Conservation (phyloP, 2,113 vertebrate genomes). For the Ranitomeya variabilis region DNA sequence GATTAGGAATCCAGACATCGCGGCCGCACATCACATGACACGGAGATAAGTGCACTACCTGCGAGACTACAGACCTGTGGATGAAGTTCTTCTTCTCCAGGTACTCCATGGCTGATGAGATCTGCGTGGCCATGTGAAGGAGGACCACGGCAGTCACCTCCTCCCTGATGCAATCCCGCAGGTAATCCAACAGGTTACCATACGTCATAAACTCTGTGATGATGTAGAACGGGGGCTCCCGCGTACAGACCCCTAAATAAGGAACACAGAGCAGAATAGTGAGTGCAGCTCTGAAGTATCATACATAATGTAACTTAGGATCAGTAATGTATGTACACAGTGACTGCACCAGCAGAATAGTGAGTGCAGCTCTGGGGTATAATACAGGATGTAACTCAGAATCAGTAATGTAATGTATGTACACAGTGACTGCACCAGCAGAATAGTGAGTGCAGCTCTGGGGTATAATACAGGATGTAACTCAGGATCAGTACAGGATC, state of each 20-base stretch:
- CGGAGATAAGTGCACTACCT: too few relatives aligned
- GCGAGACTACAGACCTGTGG: constrained; percentile 80
- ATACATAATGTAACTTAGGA: neutral
- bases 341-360: neutral
- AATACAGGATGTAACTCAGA: neutral
- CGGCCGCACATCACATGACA: too few relatives aligned
- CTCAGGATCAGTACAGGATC: neutral
- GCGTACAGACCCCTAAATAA: constrained; percentile 90
- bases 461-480: neutral
- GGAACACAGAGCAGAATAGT: neutral
- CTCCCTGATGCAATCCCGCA: constrained; percentile 92
- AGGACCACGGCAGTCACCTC: constrained; percentile 97
- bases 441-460: neutral
- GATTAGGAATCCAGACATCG: too few relatives aligned
- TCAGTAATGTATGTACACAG: too few relatives aligned
- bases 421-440: neutral
- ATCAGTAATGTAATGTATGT: neutral
- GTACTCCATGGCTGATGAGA: constrained; percentile 99
- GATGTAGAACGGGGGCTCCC: constrained; percentile 97
- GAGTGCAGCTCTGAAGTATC: too few relatives aligned
- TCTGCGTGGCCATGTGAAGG: constrained; percentile 98
- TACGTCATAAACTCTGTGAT: constrained; percentile 99
- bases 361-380: neutral
- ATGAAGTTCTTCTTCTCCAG: constrained; percentile 99
- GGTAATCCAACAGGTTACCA: constrained; percentile 94